A percentile compares a stretch with the other conserved stretches of the same genome.
These are phyloP conservation scores for Chanos chanos DNA, from an alignment of 2,797 vertebrate species.

Conservation along the genomic window DNA sequence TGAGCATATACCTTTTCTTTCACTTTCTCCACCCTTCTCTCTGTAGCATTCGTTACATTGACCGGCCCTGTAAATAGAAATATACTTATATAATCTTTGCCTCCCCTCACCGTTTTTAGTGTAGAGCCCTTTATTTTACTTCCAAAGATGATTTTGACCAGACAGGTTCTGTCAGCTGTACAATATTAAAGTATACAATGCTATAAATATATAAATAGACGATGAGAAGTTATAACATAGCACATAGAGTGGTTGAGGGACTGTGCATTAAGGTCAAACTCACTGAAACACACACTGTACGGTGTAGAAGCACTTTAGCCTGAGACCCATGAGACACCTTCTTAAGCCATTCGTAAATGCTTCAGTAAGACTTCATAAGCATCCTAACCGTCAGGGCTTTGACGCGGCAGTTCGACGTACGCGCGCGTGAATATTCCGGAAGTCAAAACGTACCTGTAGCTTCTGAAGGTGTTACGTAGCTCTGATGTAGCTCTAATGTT, in stretches of 20 bases:
- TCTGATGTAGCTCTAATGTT: constrained; percentile 2
- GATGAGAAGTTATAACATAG: too few relatives aligned
- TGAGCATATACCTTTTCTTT: neutral
- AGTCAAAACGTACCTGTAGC: constrained; percentile 25
- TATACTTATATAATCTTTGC: neutral
- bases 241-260: too few relatives aligned
- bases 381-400: too few relatives aligned
- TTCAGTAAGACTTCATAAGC: too few relatives aligned
- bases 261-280: too few relatives aligned
- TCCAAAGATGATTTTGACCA: constrained; percentile 21
- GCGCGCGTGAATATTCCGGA: constrained; percentile 4
- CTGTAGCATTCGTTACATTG: too few relatives aligned
- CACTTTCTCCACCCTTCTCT: neutral
- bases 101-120: constrained; percentile 5
- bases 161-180: constrained; percentile 11
- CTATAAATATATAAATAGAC: neutral
- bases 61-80: too few relatives aligned
- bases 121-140: constrained; percentile 27
- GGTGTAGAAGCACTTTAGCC: too few relatives aligned
- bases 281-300: too few relatives aligned
- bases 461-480: constrained; percentile 12
- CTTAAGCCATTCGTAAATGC: too few relatives aligned
- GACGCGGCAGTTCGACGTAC: too few relatives aligned
- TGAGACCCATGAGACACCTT: too few relatives aligned
- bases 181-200: neutral